A percentile compares a stretch with the other conserved stretches of the same genome.
These are phyloP conservation scores for Tyria jacobaeae DNA, from an alignment of 2,888 invertebrate species.

Conservation along the genomic window DNA sequence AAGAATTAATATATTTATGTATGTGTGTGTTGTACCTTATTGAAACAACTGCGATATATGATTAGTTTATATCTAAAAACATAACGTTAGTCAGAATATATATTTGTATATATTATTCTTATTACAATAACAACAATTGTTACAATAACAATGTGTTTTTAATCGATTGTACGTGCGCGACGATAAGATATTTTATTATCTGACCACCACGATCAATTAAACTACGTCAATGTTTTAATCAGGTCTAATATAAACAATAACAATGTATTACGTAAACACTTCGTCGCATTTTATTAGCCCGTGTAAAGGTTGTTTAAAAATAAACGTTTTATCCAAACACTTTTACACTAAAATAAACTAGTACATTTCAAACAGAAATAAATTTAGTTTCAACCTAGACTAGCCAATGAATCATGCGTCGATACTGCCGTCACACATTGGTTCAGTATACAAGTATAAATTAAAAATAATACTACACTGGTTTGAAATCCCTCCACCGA, in stretches of 20 bases:
- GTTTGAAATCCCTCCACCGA: no score
- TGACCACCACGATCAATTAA: background rate
- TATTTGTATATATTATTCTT: no score
- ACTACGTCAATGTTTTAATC: background rate
- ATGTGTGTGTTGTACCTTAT: no score
- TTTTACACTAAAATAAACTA: slow-evolving; percentile 14
- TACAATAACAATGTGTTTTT: no score
- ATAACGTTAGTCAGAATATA: no score
- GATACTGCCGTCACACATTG: background rate
- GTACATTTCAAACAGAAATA: slow-evolving; percentile 11
- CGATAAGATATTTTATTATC: background rate
- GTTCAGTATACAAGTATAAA: background rate
- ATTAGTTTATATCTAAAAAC: no score
- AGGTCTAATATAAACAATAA: background rate
- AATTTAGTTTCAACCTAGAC: slow-evolving; percentile 14
- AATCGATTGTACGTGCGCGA: background rate
- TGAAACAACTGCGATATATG: no score
- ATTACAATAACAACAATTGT: no score
- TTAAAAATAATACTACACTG: background rate
- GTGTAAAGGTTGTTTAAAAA: background rate
- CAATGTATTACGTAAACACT: background rate
- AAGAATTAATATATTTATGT: no score
- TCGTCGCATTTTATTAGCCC: background rate
- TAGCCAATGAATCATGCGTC: slow-evolving; percentile 8
- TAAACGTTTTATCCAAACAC: slow-evolving; percentile 15